Evolutionary conservation across 2,113 vertebrate species (phyloP), one percentile per base, ranked within the genome.

Genomic region (Arizona elegans): DNA sequence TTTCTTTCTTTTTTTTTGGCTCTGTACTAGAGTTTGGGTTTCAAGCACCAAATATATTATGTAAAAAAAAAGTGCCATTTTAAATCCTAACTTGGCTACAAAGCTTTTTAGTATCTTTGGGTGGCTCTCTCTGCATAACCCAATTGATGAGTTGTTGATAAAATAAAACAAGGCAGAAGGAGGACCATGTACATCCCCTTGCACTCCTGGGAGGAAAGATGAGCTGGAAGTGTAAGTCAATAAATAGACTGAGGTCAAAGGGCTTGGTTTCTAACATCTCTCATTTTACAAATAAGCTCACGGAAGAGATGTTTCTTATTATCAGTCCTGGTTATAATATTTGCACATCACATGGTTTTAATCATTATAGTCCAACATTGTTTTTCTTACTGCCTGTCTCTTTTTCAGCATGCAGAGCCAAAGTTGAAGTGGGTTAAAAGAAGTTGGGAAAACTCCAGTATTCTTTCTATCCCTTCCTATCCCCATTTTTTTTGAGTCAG

Each of bases 291-390:
- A 81, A 81, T 47, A 21, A 89, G 38, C 54, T 85, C 17, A 33
- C 21, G 33, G 53, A 81, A 54, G n/a, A 92, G 56, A 23, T 89
- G 87, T 89, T 81, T 85, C 88, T 92, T 81, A 47, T 92, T 59
- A 86, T 86, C 85, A 90, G 70, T 47, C 58, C 43, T 38, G 47
- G 43, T 56, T 90, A n/a, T 52, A 52, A 5, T 13, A 81, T 29
- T 59, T 15, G 70, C 19, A 38, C 21, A 90, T 24, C 62, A 85
- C 62, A 47, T 47, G 65, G 24, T 55, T 62, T 33, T 93, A 47
- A 90, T 89, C 87, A 85, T 19, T 52, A 33, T 81, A 81, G 75
- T 58, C 87, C 53, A 86, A 21, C 3, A 21, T 9, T 62, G 8
- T 59, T 85, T 90, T 52, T 52, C 55, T 38, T 86, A 26, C 24